These are phyloP conservation scores for Tylochromis polylepis DNA, from an alignment of 2,113 vertebrate genomes.

Conservation along the genomic window DNA sequence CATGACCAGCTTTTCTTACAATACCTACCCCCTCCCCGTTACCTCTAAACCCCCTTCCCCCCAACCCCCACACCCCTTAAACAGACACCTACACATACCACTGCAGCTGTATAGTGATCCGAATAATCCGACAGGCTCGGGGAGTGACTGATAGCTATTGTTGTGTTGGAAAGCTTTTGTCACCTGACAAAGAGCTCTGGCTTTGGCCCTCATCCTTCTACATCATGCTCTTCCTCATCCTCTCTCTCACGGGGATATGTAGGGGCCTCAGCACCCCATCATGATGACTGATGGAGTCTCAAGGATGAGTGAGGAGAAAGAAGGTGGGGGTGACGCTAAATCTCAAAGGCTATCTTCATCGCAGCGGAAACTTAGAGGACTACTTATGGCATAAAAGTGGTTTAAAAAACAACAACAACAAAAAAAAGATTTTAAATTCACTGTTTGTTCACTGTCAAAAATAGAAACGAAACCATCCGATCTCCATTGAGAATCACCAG, in stretches of 20 bases:
- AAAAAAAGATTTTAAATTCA: conserved; percentile 1
- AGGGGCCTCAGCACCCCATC: conserved; percentile 52
- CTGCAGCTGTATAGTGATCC: conserved; percentile 54
- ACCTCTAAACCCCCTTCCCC: not conserved
- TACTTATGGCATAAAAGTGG: not conserved
- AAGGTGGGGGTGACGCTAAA: not conserved
- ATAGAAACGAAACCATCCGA: conserved; percentile 10
- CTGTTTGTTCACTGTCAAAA: conserved; percentile 7
- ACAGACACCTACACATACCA: conserved; percentile 65
- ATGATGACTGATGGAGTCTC: conserved; percentile 61
- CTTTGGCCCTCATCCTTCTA: conserved; percentile 67
- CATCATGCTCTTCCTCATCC: conserved; percentile 67
- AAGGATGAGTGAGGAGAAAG: conserved; percentile 15
- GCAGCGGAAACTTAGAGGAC: not conserved
- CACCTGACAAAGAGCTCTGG: conserved; percentile 69
- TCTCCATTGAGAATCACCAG: conserved; percentile 39
- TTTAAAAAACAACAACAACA: not conserved
- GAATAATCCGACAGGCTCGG: conserved; percentile 65
- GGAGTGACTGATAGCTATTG: conserved; percentile 72
- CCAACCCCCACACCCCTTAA: conserved; percentile 2
- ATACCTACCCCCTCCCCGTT: not conserved
- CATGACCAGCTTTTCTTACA: conserved; percentile 14
- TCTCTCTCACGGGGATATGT: conserved; percentile 61
- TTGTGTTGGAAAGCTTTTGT: conserved; percentile 69
- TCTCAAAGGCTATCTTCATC: conserved; percentile 25